Evolutionary conservation across 2,888 invertebrate species (phyloP).

Genomic region (Tipula helvola): DNA sequence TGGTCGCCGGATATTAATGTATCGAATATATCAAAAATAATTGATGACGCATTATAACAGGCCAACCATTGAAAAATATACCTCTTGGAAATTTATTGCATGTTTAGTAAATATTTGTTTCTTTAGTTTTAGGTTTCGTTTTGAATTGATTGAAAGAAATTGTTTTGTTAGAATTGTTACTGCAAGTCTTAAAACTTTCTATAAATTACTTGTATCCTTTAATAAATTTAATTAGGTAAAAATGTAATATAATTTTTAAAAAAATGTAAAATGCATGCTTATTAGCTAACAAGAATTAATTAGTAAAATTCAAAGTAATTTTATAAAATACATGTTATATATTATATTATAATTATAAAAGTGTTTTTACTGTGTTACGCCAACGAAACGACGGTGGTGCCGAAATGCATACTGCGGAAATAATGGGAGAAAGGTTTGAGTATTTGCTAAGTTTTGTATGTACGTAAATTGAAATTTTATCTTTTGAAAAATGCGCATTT

Average conservation of each 20-base stretch:
- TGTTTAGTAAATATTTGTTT: neutral
- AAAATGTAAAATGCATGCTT: neutral
- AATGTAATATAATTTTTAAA: neutral
- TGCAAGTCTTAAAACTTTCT: neutral
- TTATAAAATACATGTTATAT: neutral
- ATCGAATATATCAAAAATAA: neutral
- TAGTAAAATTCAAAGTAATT: neutral
- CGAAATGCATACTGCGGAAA: too few relatives aligned
- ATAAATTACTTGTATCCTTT: neutral
- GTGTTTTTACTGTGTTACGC: neutral
- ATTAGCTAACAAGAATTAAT: neutral
- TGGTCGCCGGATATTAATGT: neutral
- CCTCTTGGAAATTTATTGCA: neutral
- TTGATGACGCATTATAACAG: neutral
- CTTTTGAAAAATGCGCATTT: too few relatives aligned
- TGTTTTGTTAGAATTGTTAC: neutral
- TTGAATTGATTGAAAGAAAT: neutral
- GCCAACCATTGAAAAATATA: neutral
- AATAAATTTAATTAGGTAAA: neutral
- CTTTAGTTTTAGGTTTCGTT: neutral
- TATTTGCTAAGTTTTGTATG: too few relatives aligned
- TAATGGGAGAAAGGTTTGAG: too few relatives aligned
- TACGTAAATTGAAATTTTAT: too few relatives aligned
- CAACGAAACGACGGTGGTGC: too few relatives aligned
- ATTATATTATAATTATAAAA: neutral